phyloP scores from a whole-genome alignment of 1,140 invertebrate species.

The Dolichoris vasculosae region DNA sequence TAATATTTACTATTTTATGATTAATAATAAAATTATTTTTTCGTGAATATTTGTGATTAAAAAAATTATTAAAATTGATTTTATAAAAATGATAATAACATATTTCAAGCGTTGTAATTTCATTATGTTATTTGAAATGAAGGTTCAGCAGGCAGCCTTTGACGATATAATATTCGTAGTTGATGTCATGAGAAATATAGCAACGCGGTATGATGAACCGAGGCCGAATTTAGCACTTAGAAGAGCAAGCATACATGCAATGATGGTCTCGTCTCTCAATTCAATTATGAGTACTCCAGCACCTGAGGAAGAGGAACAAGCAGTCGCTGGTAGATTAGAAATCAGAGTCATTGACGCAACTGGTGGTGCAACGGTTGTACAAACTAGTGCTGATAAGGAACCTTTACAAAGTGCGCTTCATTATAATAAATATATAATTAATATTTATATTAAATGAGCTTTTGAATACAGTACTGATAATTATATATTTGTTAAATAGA shows the following conservation, averaged over 20 bases:
- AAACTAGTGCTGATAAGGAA: conserved; percentile 71
- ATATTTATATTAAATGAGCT: not conserved
- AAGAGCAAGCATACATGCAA: conserved; percentile 66
- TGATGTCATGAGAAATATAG: conserved; percentile 88
- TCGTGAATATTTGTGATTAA: no score
- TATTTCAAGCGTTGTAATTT: not conserved
- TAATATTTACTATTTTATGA: no score
- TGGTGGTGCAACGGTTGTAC: conserved; percentile 72
- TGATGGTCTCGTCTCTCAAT: conserved; percentile 59
- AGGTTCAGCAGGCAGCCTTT: conserved; percentile 89
- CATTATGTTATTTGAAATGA: conserved; percentile 26
- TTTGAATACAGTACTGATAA: not conserved
- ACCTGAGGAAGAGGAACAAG: conserved; percentile 74
- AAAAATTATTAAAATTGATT: no score
- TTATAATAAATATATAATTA: not conserved
- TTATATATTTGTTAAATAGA: not conserved
- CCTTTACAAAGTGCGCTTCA: conserved; percentile 67
- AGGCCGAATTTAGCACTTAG: conserved; percentile 57
- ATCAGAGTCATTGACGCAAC: conserved; percentile 82
- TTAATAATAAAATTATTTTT: no score
- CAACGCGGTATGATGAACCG: conserved; percentile 69
- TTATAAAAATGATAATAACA: no score
- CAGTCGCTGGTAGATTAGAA: conserved; percentile 86
- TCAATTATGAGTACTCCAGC: conserved; percentile 59
- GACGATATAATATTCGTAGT: conserved; percentile 87